A percentile compares a stretch with the other conserved stretches of the same genome.
Conservation (phyloP, 2,888 invertebrate genomes). For the Latrodectus hesperus region DNA sequence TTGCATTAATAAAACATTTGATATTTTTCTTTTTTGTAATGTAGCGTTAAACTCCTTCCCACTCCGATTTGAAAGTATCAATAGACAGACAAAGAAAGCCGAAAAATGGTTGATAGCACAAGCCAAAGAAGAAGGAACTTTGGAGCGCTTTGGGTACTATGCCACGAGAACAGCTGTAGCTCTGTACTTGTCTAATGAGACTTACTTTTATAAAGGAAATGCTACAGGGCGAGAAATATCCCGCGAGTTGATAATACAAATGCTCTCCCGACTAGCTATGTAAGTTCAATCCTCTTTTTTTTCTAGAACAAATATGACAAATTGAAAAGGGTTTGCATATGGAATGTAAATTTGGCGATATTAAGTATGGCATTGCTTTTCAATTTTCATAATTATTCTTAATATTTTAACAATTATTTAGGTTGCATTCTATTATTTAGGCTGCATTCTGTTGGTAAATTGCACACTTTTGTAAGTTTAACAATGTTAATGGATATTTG, state of each 20-base stretch:
- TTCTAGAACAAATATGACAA: neutral
- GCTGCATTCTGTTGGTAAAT: too few relatives aligned
- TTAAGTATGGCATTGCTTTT: too few relatives aligned
- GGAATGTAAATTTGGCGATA: too few relatives aligned
- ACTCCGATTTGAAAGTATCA: neutral
- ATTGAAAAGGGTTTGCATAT: too few relatives aligned
- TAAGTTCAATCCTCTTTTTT: neutral
- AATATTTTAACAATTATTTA: too few relatives aligned
- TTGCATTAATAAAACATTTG: neutral
- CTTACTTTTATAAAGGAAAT: neutral
- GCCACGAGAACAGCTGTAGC: constrained; percentile 1
- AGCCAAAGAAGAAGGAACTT: neutral
- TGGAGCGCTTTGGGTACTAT: neutral
- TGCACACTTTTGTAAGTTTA: too few relatives aligned
- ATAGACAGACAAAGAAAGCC: neutral
- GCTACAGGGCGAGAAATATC: neutral
- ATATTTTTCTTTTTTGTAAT: neutral
- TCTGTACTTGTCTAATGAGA: constrained; percentile 10
- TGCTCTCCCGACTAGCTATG: constrained; percentile 8
- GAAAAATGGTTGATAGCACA: neutral
- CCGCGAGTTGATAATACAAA: neutral
- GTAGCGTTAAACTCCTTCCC: neutral
- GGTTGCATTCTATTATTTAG: too few relatives aligned
- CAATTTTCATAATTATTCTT: too few relatives aligned
- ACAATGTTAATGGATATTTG: too few relatives aligned